Evolutionary conservation across 2,113 vertebrate species (phyloP), one percentile per base, ranked within the genome.

Genomic region (Leptobrachium leishanense): DNA sequence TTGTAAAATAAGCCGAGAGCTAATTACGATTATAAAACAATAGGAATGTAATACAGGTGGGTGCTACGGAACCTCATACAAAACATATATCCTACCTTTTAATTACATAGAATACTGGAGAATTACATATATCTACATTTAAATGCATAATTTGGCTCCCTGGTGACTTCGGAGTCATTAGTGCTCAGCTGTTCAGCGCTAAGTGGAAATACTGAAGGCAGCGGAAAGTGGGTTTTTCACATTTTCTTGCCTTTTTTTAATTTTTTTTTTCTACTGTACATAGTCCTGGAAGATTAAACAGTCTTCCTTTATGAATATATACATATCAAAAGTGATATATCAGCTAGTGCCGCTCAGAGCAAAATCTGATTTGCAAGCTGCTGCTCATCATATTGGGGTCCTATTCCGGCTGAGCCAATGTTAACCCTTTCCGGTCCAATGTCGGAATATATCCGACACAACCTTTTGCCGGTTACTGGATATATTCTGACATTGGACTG

Each of bases 101-200:
- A 53, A 53, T 67, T 57, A 68, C 5, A 50, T 46, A 68, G 20
- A 43, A 13, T 57, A 31, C 68, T 43, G 42, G 43, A 8, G 40
- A 12, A 41, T 59, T 57, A 42, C 15, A n/a, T 68, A 39, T 57
- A 72, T 43, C 5, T 72, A 72, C 0, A 42, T 13, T 39, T 53
- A 12, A 40, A 54, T 54, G 43, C 3, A 15, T 43, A 68, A 43
- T 68, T 12, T 68, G 59, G 40, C 31, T n/a, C 39, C 44, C 74
- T 55, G 46, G 6, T 50, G 65, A 65, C 59, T 62, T 57, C 50
- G 43, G n/a, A 57, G 63, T 50, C 65, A 68, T 41, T 31, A 44
- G 15, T 57, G 46, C 39, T 15, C 63, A 76, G 41, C 65, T 44
- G 46, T 55, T 76, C 46, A 68, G 39, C 12, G 59, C 44, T 62